Percentiles rank a stretch among this genome's conserved stretches.
These are phyloP conservation scores for Cuculus canorus DNA, from an alignment of 2,797 vertebrate genomes.

Conservation along the genomic window DNA sequence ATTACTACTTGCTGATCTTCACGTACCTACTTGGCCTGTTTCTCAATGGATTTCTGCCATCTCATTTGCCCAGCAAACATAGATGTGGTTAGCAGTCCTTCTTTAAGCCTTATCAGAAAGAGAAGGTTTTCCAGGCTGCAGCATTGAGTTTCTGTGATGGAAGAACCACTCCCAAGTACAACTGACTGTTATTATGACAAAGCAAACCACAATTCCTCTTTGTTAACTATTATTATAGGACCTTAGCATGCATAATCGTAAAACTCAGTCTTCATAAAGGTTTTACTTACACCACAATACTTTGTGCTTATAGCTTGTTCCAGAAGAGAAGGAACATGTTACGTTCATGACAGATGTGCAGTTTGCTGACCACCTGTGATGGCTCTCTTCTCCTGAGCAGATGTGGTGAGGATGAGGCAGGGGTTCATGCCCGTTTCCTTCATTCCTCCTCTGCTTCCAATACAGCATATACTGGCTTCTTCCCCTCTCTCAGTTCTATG, in stretches of 20 bases:
- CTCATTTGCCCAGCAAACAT: neutral
- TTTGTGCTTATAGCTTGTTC: neutral
- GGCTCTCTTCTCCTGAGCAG: neutral
- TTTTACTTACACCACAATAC: neutral
- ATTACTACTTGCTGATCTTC: neutral
- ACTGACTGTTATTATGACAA: neutral
- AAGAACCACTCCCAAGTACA: neutral
- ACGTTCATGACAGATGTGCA: rapidly evolving
- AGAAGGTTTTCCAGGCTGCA: neutral
- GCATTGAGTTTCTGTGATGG: neutral
- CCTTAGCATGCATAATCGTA: neutral
- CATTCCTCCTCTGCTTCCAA: neutral
- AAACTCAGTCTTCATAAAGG: neutral
- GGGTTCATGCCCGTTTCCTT: neutral
- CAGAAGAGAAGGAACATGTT: neutral
- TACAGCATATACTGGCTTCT: neutral
- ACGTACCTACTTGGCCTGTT: neutral
- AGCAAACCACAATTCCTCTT: neutral
- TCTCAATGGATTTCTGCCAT: neutral
- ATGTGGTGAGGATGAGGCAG: neutral
- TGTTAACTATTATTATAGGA: neutral
- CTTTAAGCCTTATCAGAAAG: neutral
- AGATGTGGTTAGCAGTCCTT: neutral
- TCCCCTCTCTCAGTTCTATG: neutral
- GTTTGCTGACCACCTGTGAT: neutral